Percentiles rank a stretch among this genome's conserved stretches.
These are phyloP conservation scores for Macaca mulatta DNA, from an alignment of 2,113 vertebrate species.

Conservation along the genomic window DNA sequence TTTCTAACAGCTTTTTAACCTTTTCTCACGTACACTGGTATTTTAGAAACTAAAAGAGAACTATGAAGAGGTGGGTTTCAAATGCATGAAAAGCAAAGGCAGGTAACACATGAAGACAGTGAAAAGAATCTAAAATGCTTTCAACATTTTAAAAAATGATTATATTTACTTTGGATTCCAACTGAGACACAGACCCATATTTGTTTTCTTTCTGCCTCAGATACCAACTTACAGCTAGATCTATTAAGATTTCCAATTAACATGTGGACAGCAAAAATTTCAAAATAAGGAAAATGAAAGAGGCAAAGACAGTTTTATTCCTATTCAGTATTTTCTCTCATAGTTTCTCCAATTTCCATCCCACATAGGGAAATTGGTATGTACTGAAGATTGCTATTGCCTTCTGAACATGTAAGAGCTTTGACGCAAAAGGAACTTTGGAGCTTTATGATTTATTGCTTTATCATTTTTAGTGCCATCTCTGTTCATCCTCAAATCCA, in stretches of 20 bases:
- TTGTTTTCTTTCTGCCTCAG: constrained; percentile 27
- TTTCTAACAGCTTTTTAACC: constrained; percentile 24
- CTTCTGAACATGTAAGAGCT: constrained; percentile 52
- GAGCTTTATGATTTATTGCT: constrained; percentile 62
- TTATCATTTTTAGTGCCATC: constrained; percentile 50
- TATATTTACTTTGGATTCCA: constrained; percentile 59
- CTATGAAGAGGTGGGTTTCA: constrained; percentile 20
- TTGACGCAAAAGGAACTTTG: constrained; percentile 40
- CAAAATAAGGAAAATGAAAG: constrained; percentile 51
- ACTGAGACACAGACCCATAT: neutral
- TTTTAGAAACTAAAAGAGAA: constrained; percentile 45
- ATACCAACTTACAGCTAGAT: neutral
- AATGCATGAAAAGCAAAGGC: constrained; percentile 44
- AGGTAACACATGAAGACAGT: neutral
- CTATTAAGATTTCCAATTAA: constrained; percentile 55
- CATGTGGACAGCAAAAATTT: constrained; percentile 31
- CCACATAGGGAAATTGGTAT: constrained; percentile 38
- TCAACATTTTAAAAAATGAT: constrained; percentile 37
- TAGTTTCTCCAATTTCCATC: constrained; percentile 38
- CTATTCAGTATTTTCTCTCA: constrained; percentile 48
- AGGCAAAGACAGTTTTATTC: constrained; percentile 40
- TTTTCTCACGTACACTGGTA: constrained; percentile 24
- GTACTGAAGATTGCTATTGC: constrained; percentile 31
- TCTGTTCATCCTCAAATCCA: constrained; percentile 46
- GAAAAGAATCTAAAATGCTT: constrained; percentile 53